phyloP scores from a whole-genome alignment of 2,888 invertebrate genomes.

The Monochamus alternatus region DNA sequence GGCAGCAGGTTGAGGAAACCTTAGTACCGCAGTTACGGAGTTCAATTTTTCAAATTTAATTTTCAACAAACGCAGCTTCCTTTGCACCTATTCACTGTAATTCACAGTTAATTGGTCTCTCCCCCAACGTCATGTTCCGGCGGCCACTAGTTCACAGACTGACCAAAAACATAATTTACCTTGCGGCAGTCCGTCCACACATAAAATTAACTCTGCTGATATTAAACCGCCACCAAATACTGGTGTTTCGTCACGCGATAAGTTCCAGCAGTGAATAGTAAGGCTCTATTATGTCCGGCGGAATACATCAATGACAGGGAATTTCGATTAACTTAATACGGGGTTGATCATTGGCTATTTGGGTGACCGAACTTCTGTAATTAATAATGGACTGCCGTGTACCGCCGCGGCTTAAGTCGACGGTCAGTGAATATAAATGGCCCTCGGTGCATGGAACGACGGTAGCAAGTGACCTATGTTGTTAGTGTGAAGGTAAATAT shows the following conservation, averaged over 20 bases:
- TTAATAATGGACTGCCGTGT: conserved; percentile 28
- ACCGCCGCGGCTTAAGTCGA: conserved; percentile 13
- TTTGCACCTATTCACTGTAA: too few species aligned
- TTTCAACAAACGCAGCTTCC: too few species aligned
- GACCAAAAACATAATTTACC: conserved; percentile 1
- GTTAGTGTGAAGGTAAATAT: too few species aligned
- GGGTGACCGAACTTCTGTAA: conserved; percentile 24
- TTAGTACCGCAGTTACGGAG: too few species aligned
- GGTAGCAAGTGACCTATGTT: too few species aligned
- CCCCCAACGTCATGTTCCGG: too few species aligned
- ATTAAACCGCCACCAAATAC: not conserved
- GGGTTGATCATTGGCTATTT: conserved; percentile 12
- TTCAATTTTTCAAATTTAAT: too few species aligned
- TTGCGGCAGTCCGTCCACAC: not conserved
- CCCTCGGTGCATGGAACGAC: not conserved
- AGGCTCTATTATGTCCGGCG: conserved; percentile 12
- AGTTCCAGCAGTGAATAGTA: not conserved
- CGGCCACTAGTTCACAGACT: too few species aligned
- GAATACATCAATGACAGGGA: conserved; percentile 27
- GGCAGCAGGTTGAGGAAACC: too few species aligned
- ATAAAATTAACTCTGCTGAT: not conserved
- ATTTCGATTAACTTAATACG: conserved; percentile 30
- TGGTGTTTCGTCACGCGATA: conserved; percentile 13
- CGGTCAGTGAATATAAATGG: conserved; percentile 13
- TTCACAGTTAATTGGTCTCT: too few species aligned